Evolutionary conservation across 2,888 invertebrate genomes (phyloP), one percentile per base, ranked within the genome.

Genomic region (Fragum sueziense): DNA sequence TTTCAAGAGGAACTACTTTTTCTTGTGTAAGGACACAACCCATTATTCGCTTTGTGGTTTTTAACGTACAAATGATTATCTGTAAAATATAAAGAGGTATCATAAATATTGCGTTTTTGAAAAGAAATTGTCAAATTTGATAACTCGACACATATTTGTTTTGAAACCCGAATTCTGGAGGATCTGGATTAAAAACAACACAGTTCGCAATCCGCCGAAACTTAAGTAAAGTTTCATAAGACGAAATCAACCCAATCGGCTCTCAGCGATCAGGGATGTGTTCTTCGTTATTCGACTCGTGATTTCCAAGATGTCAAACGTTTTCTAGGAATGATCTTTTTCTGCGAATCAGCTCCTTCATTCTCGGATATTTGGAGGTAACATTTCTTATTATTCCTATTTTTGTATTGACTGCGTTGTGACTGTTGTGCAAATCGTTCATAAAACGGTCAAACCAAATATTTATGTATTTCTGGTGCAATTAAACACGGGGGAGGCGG

Each of bases 1-100:
- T 61, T n/a, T n/a, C 6, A 29, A 52, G n/a, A 51, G 75, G 81
- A 75, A 81, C 81, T 81, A 81, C 65, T 73, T 81, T 81, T 77
- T 78, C 67, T 57, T 67, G 77, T 77, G 81, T 72, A 81, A 37
- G 81, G 37, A 75, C 77, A 78, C 68, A 71, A 54, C 27, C 41
- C 70, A 76, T 74, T 74, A 73, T 74, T 80, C 71, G 71, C 74
- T 68, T 68, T 68, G 74, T 57, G 70, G 74, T 54, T 52, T n/a
- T 77, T 68, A 51, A 76, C 70, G 74, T 71, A 71, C 47, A 22
- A 72, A 67, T 70, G 65, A 68, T 47, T 62, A 31, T 70, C 59
- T 37, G 47, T 31, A 73, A 74, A 74, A 74, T 70, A 54, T 74
- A 31, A 76, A 52, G 70, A 70, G 74, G 41, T n/a, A 41, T 41